Evolutionary conservation across 1,140 invertebrate species (phyloP).

Genomic region (Plodia interpunctella): DNA sequence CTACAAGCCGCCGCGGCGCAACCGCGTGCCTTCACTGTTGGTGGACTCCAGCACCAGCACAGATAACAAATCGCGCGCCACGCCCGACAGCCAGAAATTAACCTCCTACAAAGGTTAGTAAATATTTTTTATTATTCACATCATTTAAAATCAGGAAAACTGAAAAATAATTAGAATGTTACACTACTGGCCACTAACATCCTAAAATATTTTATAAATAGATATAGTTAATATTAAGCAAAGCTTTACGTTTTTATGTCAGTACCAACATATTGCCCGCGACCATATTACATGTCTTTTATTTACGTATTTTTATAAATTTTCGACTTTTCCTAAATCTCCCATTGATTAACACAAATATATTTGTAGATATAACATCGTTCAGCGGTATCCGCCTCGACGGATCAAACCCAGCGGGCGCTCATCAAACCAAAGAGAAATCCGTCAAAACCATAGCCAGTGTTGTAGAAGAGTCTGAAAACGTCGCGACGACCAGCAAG

Average conservation of each 20-base stretch:
- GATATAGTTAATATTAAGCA: too few species aligned
- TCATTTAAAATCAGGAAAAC: too few species aligned
- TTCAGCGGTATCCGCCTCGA: not conserved
- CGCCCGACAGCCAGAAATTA: slow-evolving; percentile 32
- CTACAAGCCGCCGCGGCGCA: slow-evolving; percentile 24
- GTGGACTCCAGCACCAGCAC: slow-evolving; percentile 39
- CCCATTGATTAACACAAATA: too few species aligned
- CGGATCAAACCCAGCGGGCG: not conserved
- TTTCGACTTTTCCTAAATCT: too few species aligned
- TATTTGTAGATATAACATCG: not conserved
- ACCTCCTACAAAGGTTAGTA: slow-evolving; percentile 31
- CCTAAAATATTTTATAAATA: too few species aligned
- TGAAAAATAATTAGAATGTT: too few species aligned
- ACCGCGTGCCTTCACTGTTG: slow-evolving; percentile 32
- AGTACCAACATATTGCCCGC: too few species aligned
- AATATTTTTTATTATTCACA: too few species aligned
- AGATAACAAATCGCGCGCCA: slow-evolving; percentile 37
- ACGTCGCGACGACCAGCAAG: not conserved
- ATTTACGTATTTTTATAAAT: too few species aligned
- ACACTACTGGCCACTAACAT: not conserved
- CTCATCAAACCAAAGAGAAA: slow-evolving; percentile 9
- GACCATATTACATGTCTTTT: too few species aligned
- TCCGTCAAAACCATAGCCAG: not conserved
- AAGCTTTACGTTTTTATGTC: too few species aligned
- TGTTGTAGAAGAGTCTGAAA: not conserved